Evolutionary conservation across 2,797 vertebrate species (phyloP), one percentile per base, ranked within the genome.

Genomic region (Paratrypauchen microcephalus): DNA sequence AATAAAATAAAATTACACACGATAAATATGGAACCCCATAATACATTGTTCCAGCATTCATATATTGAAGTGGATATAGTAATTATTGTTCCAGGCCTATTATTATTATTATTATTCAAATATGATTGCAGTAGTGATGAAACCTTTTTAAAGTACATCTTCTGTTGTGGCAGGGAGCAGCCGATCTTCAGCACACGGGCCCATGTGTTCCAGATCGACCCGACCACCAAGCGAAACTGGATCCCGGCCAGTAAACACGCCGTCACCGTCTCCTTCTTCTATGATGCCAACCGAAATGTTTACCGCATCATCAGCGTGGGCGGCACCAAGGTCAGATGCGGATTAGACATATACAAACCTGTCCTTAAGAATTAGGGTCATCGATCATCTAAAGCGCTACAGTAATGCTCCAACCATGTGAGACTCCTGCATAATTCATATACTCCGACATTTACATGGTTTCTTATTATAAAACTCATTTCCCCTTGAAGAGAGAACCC

Each of bases 251-350:
- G 97, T 92, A 98, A 99, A 39, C 97, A 98, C 54, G 97, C 97
- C 0, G 92, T 98, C 72, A 96, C 95, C 0, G 97, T 99, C 82
- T 99, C 97, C 70, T 99, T 97, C 82, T 99, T 98, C 87, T 98
- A 96, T 0, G 97, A 99, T 66, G 95, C 94, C 75, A 96, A 94
- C 1, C 93, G 97, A 36, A 95, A 93, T 0, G 97, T 96, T 7
- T 98, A 98, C 85, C 94, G 97, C 54, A 98, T 99, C 92, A 98
- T 99, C 92, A 98, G 97, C 1, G 95, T 99, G 75, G 96, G 97
- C 0, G 97, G 97, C 13, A 97, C 96, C 78, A 99, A 99, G 97
- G 97, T 98, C 75, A 87, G 73, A 45, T n/a, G 28, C 24, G 15
- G 9, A 24, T 18, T n/a, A 30, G 9, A 41, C 36, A 12, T 41